Base-by-base conservation (phyloP, 2,797 vertebrate genomes). In the Pempheris klunzingeri region DNA sequence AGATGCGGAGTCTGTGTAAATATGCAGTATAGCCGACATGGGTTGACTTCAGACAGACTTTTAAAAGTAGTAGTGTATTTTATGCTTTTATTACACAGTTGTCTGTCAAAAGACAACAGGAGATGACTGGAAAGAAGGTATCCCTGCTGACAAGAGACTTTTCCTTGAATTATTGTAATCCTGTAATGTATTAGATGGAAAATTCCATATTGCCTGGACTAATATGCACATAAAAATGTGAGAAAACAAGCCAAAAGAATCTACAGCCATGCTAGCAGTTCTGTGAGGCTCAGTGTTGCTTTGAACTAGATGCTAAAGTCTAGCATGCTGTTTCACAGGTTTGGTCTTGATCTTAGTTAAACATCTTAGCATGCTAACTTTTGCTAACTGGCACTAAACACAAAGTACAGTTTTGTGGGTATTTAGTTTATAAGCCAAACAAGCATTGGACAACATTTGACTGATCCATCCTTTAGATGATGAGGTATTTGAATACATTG, bases 101-200 rank as follows among this genome's bases (percentile, higher is more conserved):
- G 34, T 18, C 10, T 60, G 38, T 39, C 5, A 0, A 36, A 63
- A 6, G 28, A 53, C 47, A 15, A 50, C 11, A 47, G 17, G 26
- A 61, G 18, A 50, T 28, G 2, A 61, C 14, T 50, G 24, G 34
- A 72, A 47, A 69, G 24, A 65, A 47, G n/a, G 32, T 8, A 38
- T 10, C 1, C 4, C 4, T 14, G 9, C 3, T 24, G n/a, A 32
- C 1, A 1, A 22, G 5, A 17, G n/a, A 44, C 18, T 5, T 34
- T 2, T 28, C 3, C 10, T 41, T 34, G 4, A 70, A 32, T 32
- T 26, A 30, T 10, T 30, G 36, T 17, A 26, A 53, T 69, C 30
- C 7, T 22, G 17, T 38, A 14, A 52, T 15, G 58, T 20, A 26
- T 69, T 47, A 28, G 22, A 52, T 69, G 14, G 26, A 74, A 47